A percentile compares a stretch with the other conserved stretches of the same genome.
Conservation (phyloP, 2,888 invertebrate genomes). For the Eurytoma adleriae region DNA sequence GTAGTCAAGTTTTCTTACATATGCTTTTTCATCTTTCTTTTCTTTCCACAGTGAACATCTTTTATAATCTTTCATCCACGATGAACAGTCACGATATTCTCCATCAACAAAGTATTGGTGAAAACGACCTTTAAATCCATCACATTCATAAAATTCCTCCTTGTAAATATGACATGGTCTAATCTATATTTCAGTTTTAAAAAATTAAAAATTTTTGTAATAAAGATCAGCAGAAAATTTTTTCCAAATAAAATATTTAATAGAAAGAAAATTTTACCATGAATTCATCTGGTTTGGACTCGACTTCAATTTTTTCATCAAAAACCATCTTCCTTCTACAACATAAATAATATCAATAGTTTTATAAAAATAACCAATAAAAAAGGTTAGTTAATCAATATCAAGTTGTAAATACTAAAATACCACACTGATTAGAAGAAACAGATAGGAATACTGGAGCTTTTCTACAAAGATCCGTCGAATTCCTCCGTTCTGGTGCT, state of each 20-base stretch:
- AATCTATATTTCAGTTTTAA: constrained; percentile 78
- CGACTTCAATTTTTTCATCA: too few species aligned
- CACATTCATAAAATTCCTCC: constrained; percentile 90
- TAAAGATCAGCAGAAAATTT: not conserved
- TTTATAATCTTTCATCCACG: constrained; percentile 87
- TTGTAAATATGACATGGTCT: constrained; percentile 88
- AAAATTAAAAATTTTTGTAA: not conserved
- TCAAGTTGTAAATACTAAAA: too few species aligned
- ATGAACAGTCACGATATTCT: constrained; percentile 83
- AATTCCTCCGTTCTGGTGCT: too few species aligned
- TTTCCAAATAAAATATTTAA: not conserved
- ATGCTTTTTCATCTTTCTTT: constrained; percentile 81
- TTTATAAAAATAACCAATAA: too few species aligned
- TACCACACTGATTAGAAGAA: too few species aligned
- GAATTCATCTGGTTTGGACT: too few species aligned
- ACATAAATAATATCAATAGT: too few species aligned
- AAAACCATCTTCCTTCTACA: too few species aligned
- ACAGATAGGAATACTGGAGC: too few species aligned
- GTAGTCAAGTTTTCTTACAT: constrained; percentile 77
- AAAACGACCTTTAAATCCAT: constrained; percentile 84
- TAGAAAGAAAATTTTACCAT: too few species aligned
- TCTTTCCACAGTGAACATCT: constrained; percentile 85
- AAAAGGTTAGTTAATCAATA: too few species aligned
- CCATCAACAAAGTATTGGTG: constrained; percentile 93
- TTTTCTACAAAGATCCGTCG: too few species aligned